Conservation (phyloP, 2,797 vertebrate species). For the Cuniculus paca region DNA sequence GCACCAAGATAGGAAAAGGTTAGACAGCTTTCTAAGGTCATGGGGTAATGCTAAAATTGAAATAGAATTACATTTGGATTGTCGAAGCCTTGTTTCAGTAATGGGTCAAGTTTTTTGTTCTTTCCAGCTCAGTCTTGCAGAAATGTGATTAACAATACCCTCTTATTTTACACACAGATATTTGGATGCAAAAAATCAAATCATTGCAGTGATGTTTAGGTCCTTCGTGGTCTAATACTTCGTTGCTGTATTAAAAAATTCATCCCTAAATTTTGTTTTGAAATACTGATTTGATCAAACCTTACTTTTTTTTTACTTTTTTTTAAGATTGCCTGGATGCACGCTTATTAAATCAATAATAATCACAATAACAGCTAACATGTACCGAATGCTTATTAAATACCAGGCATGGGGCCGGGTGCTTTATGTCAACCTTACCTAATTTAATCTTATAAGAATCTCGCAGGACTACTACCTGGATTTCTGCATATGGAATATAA, state of each 20-base stretch:
- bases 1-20: neutral
- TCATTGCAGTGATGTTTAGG: neutral
- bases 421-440: neutral
- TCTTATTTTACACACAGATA: neutral
- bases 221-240: neutral
- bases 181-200: neutral
- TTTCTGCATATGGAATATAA: neutral
- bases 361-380: constrained; percentile 18
- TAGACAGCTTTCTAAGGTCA: neutral
- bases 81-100: neutral
- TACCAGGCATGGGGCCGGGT: neutral
- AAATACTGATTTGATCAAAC: constrained; percentile 56
- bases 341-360: constrained; percentile 51
- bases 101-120: neutral
- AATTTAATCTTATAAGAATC: neutral
- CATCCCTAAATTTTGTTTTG: constrained; percentile 4
- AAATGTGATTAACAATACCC: neutral
- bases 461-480: neutral
- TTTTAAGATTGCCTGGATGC: constrained; percentile 19
- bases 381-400: constrained; percentile 2
- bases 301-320: neutral
- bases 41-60: neutral
- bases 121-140: neutral
- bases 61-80: neutral
- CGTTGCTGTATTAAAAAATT: constrained; percentile 8